A percentile compares a stretch with the other conserved stretches of the same genome.
phyloP scores from a whole-genome alignment of 2,113 vertebrate species.

The Edolisoma coerulescens region DNA sequence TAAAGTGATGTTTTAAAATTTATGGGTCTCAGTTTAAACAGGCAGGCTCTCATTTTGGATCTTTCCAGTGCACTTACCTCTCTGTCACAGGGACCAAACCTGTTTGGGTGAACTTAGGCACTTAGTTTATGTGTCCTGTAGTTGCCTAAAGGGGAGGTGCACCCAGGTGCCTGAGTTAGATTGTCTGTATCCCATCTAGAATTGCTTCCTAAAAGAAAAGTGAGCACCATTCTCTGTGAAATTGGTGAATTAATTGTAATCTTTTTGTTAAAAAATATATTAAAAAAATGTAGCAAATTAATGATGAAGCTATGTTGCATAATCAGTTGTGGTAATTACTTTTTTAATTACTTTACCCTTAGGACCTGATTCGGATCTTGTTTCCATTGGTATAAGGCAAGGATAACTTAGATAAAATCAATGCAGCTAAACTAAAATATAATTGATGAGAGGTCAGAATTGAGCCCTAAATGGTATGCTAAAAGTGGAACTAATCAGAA shows the following conservation, averaged over 20 bases:
- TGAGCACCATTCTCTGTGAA: neutral
- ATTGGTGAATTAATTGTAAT: neutral
- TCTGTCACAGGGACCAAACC: neutral
- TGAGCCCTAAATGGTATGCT: neutral
- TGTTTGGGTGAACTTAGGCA: neutral
- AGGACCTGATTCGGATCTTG: constrained; percentile 32
- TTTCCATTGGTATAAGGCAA: neutral
- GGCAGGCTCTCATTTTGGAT: neutral
- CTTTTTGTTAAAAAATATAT: neutral
- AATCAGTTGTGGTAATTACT: constrained; percentile 40
- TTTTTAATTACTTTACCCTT: constrained; percentile 56
- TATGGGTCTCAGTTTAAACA: neutral
- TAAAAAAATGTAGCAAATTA: neutral
- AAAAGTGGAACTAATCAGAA: constrained; percentile 53
- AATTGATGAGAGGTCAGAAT: constrained; percentile 38
- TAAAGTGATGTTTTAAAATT: neutral
- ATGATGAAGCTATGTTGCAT: neutral
- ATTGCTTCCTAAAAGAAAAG: no score
- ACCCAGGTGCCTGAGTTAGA: neutral
- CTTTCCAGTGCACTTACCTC: neutral
- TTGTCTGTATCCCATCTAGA: neutral
- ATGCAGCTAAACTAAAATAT: constrained; percentile 9
- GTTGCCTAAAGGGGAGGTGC: neutral
- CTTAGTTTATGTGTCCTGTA: neutral
- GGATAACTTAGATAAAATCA: constrained; percentile 27